Base-by-base conservation (phyloP, 2,888 invertebrate genomes). In the Agrochola circellaris region DNA sequence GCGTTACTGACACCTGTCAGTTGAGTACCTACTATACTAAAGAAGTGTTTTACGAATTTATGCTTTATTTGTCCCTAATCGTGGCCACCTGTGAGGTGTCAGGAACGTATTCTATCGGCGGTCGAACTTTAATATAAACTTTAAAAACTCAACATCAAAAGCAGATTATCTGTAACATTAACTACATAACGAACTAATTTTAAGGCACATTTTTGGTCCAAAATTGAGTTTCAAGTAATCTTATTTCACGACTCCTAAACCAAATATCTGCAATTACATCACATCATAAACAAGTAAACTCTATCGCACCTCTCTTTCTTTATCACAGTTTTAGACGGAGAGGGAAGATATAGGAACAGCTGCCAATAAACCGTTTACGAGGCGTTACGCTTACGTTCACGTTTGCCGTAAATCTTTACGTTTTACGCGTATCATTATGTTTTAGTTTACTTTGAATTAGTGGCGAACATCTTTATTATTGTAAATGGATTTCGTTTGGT, bases 321-420 rank as follows among this genome's bases (percentile, higher is more conserved):
- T 48, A 4, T 2, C 17, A 4, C 0, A 2, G 1, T n/a, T 30
- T 83, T 15, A 70, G 75, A 83, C 15, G n/a, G 69, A 68, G 83
- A 84, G 1, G 34, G 1, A 13, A 38, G 30, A 68, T 51, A 38
- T 20, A 23, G 58, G 51, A 79, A 80, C 76, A 75, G 80, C 79
- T 75, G 84, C 84, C 84, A 83, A 81, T 78, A 83, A 86, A 86
- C 58, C 61, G 71, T 88, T 88, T 86, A 88, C 82, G 87, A 85
- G 77, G 73, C 70, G 73, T 81, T 79, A 79, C 74, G 83, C 68
- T 83, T 85, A 86, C 85, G 86, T 78, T 84, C 77, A 72, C 81
- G 73, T 76, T 34, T 38, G 70, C 73, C 73, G 79, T 88, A 88
- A 88, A 88, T 88, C 84, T 80, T 82, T 73, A 81, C 65, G 78